phyloP scores from a whole-genome alignment of 2,113 vertebrate genomes.

The Peromyscus californicus region DNA sequence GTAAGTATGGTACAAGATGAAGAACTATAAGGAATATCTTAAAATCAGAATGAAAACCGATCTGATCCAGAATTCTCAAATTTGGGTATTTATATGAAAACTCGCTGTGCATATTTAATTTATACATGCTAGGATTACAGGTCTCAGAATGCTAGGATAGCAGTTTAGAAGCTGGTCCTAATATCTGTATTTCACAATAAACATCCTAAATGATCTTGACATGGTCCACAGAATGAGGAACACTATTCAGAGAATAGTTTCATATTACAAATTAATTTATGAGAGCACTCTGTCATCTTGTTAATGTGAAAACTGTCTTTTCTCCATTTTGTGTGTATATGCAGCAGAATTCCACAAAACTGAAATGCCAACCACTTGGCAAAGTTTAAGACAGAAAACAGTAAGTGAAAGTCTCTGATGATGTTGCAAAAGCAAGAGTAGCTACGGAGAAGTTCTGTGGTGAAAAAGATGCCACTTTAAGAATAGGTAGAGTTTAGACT shows the following conservation, averaged over 20 bases:
- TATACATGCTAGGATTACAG: neutral
- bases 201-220: conserved; percentile 29
- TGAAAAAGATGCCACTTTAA: conserved; percentile 30
- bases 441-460: neutral
- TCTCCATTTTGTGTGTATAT: neutral
- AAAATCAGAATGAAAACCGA: conserved; percentile 1
- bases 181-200: conserved; percentile 47
- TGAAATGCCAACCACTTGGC: conserved; percentile 54
- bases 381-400: conserved; percentile 37
- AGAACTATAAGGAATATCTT: conserved; percentile 33
- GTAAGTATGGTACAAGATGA: neutral
- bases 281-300: neutral
- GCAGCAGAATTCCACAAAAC: conserved; percentile 28
- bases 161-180: neutral
- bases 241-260: conserved; percentile 27
- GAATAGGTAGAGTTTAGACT: conserved; percentile 14
- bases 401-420: conserved; percentile 16
- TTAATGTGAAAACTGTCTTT: neutral
- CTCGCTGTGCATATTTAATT: conserved; percentile 20
- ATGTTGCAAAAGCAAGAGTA: conserved; percentile 38
- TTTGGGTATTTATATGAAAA: conserved; percentile 54
- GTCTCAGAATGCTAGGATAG: neutral
- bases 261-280: conserved; percentile 22
- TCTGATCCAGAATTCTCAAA: conserved; percentile 28
- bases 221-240: conserved; percentile 41